Percentiles rank a stretch among this genome's conserved stretches.
phyloP scores from a whole-genome alignment of 2,797 vertebrate genomes.

The Harpagifer antarcticus region DNA sequence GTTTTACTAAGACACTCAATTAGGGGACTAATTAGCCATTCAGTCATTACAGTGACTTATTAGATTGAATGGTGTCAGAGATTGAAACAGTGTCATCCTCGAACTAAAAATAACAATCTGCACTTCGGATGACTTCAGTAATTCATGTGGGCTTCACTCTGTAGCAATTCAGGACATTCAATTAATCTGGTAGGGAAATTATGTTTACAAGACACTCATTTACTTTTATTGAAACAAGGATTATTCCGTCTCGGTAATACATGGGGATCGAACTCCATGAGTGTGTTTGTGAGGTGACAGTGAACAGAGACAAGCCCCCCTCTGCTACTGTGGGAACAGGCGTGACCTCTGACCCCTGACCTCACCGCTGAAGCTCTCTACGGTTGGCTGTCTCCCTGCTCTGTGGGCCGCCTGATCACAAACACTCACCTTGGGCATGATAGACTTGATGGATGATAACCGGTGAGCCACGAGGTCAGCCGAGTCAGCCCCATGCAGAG shows the following conservation, averaged over 20 bases:
- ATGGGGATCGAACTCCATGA: slow-evolving; percentile 42
- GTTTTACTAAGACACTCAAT: slow-evolving; percentile 45
- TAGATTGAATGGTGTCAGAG: slow-evolving; percentile 64
- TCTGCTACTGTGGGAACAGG: slow-evolving; percentile 79
- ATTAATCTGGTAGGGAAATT: slow-evolving; percentile 32
- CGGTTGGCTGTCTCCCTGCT: slow-evolving; percentile 55
- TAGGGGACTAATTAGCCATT: slow-evolving; percentile 68
- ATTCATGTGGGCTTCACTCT: slow-evolving; percentile 22
- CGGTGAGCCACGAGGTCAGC: slow-evolving; percentile 56
- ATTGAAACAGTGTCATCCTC: slow-evolving; percentile 52
- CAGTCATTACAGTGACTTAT: slow-evolving; percentile 68
- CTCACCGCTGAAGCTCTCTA: slow-evolving; percentile 40
- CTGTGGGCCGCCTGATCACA: slow-evolving; percentile 63
- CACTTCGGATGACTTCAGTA: slow-evolving; percentile 39
- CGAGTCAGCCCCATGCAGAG: slow-evolving; percentile 44
- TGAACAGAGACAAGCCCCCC: slow-evolving; percentile 72
- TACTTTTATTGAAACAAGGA: slow-evolving; percentile 29
- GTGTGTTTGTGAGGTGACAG: slow-evolving; percentile 72
- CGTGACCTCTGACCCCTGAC: slow-evolving; percentile 71
- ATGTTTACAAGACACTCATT: slow-evolving; percentile 41
- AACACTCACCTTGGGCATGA: slow-evolving; percentile 77
- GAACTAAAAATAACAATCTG: slow-evolving; percentile 60
- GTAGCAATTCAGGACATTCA: slow-evolving; percentile 4
- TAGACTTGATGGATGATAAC: slow-evolving; percentile 71
- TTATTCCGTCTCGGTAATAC: slow-evolving; percentile 31